Conservation (phyloP, 2,113 vertebrate genomes). For the Calypte anna region DNA sequence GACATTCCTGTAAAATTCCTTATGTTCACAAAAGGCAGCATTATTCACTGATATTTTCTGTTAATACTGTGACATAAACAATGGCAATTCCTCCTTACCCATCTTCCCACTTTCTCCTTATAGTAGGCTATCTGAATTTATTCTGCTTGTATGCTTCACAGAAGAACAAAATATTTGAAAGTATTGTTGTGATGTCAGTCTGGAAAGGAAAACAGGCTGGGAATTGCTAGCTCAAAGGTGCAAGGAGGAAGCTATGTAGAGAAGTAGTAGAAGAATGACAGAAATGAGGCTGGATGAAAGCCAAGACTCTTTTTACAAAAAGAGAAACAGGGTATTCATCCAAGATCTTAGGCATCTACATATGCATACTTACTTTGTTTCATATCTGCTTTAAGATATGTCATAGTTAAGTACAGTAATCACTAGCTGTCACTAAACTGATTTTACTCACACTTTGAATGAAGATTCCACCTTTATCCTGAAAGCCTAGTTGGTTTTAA, state of each 20-base stretch:
- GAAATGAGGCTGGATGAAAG: background rate
- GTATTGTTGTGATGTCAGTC: background rate
- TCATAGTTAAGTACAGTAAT: background rate
- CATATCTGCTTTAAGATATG: background rate
- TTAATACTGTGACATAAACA: background rate
- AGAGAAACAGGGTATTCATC: background rate
- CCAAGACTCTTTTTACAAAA: background rate
- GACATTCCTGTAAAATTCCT: background rate
- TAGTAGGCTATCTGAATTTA: background rate
- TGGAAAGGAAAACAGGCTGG: background rate
- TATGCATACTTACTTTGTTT: background rate
- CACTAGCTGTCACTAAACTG: background rate
- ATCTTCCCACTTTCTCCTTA: background rate
- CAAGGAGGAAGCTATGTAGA: background rate
- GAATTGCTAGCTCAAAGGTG: background rate
- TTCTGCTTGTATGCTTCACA: background rate
- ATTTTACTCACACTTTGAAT: background rate
- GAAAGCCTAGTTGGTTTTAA: background rate
- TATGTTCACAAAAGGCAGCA: background rate
- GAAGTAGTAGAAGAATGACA: background rate
- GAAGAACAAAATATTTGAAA: background rate
- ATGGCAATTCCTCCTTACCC: background rate
- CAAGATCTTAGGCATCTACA: background rate
- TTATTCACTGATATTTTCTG: conserved; percentile 18
- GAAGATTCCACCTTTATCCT: background rate